These are phyloP conservation scores for Cynopterus brachyotis DNA, from an alignment of 2,113 vertebrate species.

Conservation along the genomic window DNA sequence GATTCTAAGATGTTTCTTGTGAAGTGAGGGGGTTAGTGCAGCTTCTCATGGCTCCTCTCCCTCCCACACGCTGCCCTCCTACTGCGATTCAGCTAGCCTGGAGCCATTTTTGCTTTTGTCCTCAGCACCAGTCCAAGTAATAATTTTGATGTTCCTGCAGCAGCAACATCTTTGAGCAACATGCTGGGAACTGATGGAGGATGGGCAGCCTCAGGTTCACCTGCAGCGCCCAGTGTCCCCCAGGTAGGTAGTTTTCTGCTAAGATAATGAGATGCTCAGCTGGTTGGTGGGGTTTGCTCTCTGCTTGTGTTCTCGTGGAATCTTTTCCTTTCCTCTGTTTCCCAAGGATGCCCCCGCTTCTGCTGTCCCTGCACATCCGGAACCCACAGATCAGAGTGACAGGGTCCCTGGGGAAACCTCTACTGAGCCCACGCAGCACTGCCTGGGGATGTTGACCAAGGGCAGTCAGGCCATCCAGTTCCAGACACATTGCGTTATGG, in stretches of 20 bases:
- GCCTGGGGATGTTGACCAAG: background rate
- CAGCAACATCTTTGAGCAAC: slow-evolving; percentile 72
- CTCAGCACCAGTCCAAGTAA: background rate
- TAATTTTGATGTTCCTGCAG: slow-evolving; percentile 33
- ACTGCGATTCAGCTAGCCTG: accelerated
- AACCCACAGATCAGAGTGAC: slow-evolving; percentile 62
- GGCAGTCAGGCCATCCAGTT: slow-evolving; percentile 49
- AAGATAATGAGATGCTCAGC: accelerated
- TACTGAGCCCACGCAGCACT: background rate
- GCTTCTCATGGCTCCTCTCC: background rate
- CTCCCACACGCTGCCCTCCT: background rate
- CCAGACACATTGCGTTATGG: slow-evolving; percentile 35
- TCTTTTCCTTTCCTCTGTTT: background rate
- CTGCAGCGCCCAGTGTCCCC: slow-evolving; percentile 52
- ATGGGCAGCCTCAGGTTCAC: background rate
- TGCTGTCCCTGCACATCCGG: slow-evolving; percentile 44
- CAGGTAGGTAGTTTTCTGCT: slow-evolving; percentile 83
- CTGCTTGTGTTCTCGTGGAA: background rate
- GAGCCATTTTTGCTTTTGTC: background rate
- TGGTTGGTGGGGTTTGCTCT: background rate
- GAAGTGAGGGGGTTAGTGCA: background rate
- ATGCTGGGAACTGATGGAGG: slow-evolving; percentile 36
- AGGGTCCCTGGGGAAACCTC: slow-evolving; percentile 82
- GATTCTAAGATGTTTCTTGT: background rate
- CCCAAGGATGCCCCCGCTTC: slow-evolving; percentile 71